Percentiles rank a stretch among this genome's conserved stretches.
phyloP scores from a whole-genome alignment of 2,113 vertebrate genomes.

The Ophiodon elongatus region DNA sequence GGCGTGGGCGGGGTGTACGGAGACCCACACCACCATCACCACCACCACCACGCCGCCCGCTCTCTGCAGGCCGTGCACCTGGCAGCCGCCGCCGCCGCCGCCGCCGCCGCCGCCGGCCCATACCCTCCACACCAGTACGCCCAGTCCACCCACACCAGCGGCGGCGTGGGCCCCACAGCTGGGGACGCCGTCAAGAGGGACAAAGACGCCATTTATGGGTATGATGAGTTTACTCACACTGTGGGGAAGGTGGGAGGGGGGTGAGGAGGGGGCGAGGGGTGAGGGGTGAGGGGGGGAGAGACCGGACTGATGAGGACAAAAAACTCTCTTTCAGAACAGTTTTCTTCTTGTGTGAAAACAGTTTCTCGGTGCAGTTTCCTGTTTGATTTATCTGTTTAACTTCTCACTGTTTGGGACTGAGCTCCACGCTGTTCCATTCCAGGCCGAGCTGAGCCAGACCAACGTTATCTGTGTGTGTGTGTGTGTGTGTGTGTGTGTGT shows the following conservation, averaged over 20 bases:
- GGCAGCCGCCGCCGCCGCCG: constrained; percentile 82
- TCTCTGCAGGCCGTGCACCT: constrained; percentile 92
- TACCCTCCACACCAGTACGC: constrained; percentile 91
- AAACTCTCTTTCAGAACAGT: not conserved
- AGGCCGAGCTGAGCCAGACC: constrained; percentile 11
- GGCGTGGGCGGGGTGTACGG: constrained; percentile 92
- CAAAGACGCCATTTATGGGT: constrained; percentile 98
- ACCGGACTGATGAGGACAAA: not conserved
- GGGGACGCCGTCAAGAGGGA: constrained; percentile 93
- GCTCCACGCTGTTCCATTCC: not conserved
- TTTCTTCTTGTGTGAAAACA: not conserved
- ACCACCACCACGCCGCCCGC: constrained; percentile 75
- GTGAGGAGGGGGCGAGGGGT: no score
- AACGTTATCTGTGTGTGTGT: not conserved
- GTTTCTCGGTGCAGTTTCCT: not conserved
- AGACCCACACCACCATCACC: constrained; percentile 84
- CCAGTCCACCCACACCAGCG: constrained; percentile 87
- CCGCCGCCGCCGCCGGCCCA: constrained; percentile 82
- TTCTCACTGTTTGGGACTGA: not conserved
- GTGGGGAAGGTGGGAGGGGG: no score
- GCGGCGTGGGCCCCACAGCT: constrained; percentile 88
- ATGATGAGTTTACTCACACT: constrained; percentile 74
- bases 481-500: no score
- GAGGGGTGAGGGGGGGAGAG: no score
- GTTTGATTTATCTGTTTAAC: not conserved